Conservation (phyloP, 2,113 vertebrate genomes). For the Calonectris borealis region DNA sequence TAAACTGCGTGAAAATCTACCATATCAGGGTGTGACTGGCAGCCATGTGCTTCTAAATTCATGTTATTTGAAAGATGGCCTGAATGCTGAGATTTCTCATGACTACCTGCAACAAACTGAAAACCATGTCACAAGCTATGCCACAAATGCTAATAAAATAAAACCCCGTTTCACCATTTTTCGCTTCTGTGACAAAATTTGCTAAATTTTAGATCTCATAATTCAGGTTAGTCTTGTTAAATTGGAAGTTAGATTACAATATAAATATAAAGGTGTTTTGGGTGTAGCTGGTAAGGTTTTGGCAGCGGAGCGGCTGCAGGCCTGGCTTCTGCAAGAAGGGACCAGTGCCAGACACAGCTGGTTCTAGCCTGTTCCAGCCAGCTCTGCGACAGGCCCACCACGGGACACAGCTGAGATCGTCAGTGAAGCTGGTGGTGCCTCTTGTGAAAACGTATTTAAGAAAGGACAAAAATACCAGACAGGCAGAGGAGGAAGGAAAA, state of each 20-base stretch:
- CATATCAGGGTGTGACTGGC: not conserved
- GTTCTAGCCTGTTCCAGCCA: not conserved
- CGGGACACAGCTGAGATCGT: not conserved
- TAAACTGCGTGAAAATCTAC: not conserved
- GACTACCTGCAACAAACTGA: not conserved
- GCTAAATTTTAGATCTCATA: not conserved
- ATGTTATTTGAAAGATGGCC: not conserved
- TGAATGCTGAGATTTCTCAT: not conserved
- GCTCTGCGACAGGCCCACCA: fast-evolving
- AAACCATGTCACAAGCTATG: not conserved
- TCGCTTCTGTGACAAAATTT: not conserved
- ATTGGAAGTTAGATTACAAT: not conserved
- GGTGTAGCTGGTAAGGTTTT: not conserved
- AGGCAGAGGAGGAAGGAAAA: not conserved
- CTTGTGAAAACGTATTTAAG: not conserved
- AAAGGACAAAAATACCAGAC: not conserved
- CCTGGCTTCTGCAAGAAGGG: not conserved
- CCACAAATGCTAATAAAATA: not conserved
- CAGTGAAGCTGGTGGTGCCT: not conserved
- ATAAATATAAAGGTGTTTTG: not conserved
- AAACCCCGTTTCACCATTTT: not conserved
- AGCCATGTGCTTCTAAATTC: not conserved
- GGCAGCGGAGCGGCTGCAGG: not conserved
- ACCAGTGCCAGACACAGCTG: not conserved
- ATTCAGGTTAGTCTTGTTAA: not conserved